Base-by-base conservation (phyloP, 2,113 vertebrate species). In the Neodontobutis hainanensis region DNA sequence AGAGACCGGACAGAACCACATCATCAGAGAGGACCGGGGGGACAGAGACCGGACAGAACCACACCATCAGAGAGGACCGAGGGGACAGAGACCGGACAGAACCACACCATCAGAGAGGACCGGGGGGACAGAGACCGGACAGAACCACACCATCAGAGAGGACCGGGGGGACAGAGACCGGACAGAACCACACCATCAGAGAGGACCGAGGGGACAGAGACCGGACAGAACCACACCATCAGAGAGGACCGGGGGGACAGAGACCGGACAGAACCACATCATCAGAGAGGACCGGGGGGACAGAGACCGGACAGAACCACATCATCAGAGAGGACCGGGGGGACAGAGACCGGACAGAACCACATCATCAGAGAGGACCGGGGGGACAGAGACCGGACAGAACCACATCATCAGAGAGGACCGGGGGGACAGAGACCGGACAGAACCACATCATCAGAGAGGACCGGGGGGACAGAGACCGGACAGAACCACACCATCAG, bases 201-300 rank as follows among this genome's bases (percentile, higher is more conserved):
- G 19, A 27, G 19, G 19, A 27, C 19, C 19, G 19, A 2, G n/a
- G n/a, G n/a, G n/a, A n/a, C n/a, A n/a, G n/a, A n/a, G n/a, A n/a
- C n/a, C n/a, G n/a, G n/a, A n/a, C n/a, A n/a, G n/a, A n/a, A 99
- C 98, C 78, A 98, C 97, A 0, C 97, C 97, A 0, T 99, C 97
- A 0, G 97, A 98, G 88, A 99, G 93, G 81, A 98, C 98, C 74
- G 98, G 90, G 79, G 98, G 82, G 91, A 98, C 98, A 91, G 51
- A 55, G 9, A 34, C 8, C 5, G 7, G 36, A 11, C 2, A 35
- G 36, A 2, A 16, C 3, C 11, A 36, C 42, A 19, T 27, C 19
- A 27, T 27, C 19, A 27, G 19, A 27, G 88, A 99, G 93, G 81
- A 98, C 98, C 74, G 98, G 90, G 79, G 98, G 82, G 91, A 98